phyloP scores from a whole-genome alignment of 2,113 vertebrate species.

The Gobius niger region DNA sequence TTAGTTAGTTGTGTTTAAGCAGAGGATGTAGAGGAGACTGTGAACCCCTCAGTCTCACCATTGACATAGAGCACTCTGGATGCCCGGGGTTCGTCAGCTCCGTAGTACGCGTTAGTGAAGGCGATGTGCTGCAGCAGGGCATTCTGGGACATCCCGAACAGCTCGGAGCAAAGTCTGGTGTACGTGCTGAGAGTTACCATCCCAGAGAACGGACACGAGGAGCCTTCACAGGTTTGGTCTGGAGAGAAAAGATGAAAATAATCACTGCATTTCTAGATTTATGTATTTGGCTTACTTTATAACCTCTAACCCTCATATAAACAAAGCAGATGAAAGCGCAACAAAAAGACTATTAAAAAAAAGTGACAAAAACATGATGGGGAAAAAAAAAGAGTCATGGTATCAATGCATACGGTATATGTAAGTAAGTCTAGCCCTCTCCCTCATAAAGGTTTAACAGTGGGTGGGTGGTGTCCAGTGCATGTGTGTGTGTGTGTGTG shows the following conservation, averaged over 20 bases:
- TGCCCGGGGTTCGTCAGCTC: slow-evolving; percentile 66
- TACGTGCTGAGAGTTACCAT: slow-evolving; percentile 67
- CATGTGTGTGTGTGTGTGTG: no score
- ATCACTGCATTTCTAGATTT: no score
- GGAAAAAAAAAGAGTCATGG: no score
- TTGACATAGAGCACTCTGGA: slow-evolving; percentile 78
- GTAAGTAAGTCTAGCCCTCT: no score
- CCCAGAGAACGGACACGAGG: slow-evolving; percentile 78
- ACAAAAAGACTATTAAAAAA: no score
- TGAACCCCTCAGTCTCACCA: slow-evolving; percentile 60
- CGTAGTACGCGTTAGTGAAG: slow-evolving; percentile 84
- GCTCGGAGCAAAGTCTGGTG: slow-evolving; percentile 70
- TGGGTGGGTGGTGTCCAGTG: neutral
- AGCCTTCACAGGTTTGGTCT: slow-evolving; percentile 83
- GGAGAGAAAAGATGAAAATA: slow-evolving; percentile 5
- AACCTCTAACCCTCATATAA: no score
- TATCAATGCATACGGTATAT: no score
- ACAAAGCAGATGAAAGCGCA: no score
- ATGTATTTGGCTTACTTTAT: no score
- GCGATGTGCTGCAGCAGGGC: slow-evolving; percentile 66
- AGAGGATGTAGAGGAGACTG: neutral
- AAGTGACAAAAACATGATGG: no score
- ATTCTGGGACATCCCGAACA: slow-evolving; percentile 78
- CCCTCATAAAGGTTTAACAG: no score
- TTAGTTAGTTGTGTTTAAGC: neutral